phyloP scores from a whole-genome alignment of 1,140 invertebrate species.

The Mizuhopecten yessoensis region DNA sequence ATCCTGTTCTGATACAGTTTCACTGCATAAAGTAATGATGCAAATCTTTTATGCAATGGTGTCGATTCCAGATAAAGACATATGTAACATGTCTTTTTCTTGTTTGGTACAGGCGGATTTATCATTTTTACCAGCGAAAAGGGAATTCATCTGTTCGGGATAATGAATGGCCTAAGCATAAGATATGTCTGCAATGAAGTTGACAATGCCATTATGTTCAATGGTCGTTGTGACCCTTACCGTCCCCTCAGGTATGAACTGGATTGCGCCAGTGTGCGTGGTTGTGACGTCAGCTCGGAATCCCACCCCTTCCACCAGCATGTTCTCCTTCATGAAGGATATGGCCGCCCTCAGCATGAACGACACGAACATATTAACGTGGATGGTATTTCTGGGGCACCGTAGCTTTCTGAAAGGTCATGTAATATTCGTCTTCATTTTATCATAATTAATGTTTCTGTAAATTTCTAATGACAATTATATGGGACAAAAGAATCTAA shows the following conservation, averaged over 20 bases:
- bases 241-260: slow-evolving; percentile 69
- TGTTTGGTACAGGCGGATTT: no score
- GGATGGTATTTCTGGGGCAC: slow-evolving; percentile 88
- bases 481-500: background rate
- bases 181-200: no score
- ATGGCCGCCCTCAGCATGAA: slow-evolving; percentile 88
- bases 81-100: no score
- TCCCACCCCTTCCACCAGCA: slow-evolving; percentile 86
- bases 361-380: slow-evolving; percentile 89
- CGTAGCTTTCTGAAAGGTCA: slow-evolving; percentile 84
- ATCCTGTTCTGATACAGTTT: no score
- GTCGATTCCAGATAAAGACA: no score
- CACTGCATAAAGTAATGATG: no score
- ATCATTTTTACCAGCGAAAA: no score
- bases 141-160: no score
- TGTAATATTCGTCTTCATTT: background rate
- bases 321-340: slow-evolving; percentile 86
- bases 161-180: no score
- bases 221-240: slow-evolving; percentile 61
- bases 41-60: no score
- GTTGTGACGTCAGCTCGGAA: slow-evolving; percentile 75
- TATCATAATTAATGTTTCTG: background rate
- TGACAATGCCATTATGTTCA: no score
- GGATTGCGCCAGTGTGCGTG: slow-evolving; percentile 59
- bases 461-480: background rate